Conservation (phyloP, 2,888 invertebrate species). For the Pediacus dermestoides region DNA sequence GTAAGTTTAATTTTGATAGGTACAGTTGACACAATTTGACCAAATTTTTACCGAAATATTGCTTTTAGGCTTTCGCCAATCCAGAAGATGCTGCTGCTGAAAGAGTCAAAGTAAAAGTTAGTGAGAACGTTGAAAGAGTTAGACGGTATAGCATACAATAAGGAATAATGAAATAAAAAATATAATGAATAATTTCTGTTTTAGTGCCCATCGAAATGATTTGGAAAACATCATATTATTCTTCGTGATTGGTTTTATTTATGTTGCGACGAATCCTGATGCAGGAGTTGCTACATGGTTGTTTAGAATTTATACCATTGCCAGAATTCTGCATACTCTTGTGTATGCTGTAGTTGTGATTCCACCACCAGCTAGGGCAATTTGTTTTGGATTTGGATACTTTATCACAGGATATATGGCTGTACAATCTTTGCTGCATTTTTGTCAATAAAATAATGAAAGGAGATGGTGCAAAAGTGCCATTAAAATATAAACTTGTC, state of each 20-base stretch:
- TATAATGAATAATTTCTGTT: slow-evolving; percentile 24
- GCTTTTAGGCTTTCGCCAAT: slow-evolving; percentile 51
- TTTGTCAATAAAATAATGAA: slow-evolving; percentile 13
- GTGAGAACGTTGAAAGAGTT: slow-evolving; percentile 51
- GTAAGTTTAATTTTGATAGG: too few species aligned
- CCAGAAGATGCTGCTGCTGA: slow-evolving; percentile 48
- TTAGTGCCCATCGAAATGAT: slow-evolving; percentile 65
- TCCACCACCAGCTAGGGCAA: slow-evolving; percentile 38
- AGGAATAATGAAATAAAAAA: slow-evolving; percentile 2
- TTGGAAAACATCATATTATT: slow-evolving; percentile 66
- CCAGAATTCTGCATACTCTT: slow-evolving; percentile 34
- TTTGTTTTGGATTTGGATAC: slow-evolving; percentile 32
- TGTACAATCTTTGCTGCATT: slow-evolving; percentile 22
- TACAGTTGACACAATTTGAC: not conserved
- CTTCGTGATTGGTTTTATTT: slow-evolving; percentile 57
- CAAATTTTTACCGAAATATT: too few species aligned
- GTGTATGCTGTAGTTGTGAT: slow-evolving; percentile 37
- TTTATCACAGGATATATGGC: slow-evolving; percentile 39
- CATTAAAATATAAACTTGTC: too few species aligned
- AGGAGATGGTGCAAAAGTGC: too few species aligned
- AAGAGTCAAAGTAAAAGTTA: slow-evolving; percentile 36
- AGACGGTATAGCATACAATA: slow-evolving; percentile 42
- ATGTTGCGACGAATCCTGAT: slow-evolving; percentile 57
- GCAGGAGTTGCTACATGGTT: slow-evolving; percentile 48
- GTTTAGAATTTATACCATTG: slow-evolving; percentile 28